Base-by-base conservation (phyloP, 2,113 vertebrate genomes). In the Xenopus borealis region DNA sequence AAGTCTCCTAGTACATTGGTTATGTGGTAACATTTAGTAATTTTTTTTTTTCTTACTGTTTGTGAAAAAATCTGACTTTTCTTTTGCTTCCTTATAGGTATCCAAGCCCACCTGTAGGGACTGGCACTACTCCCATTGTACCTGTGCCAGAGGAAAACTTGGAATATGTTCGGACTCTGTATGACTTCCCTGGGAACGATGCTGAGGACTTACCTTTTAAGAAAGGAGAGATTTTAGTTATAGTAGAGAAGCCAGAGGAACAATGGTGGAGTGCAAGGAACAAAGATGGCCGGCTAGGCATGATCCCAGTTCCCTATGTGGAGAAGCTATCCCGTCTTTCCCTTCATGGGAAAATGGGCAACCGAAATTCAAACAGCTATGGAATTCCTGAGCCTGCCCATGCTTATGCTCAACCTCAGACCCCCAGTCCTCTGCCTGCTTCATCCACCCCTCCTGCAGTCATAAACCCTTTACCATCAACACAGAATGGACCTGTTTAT, bases 221-320 rank as follows among this genome's bases (percentile, higher is more conserved):
- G 84, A 98, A 95, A 81, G 95, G 98, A 0, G 98, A 99, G 86
- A 85, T 99, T 75, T 89, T 99, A 52, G 91, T 93, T 17, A 98
- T 99, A 75, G 81, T 99, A 53, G 98, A 98, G 82, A 99, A 99
- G 83, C 96, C 98, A 0, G 97, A 99, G 88, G 98, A 99, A 88
- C 98, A 99, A 86, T 99, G 98, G 98, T 99, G 98, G 98, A 99
- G 97, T 1, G 98, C 98, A 85, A 94, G 96, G 75, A 99, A 92
- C 85, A 99, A 96, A 86, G 96, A 98, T 10, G 97, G 97, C 71
- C 93, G 94, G 3, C 80, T 92, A 18, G 97, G 97, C 6, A 99
- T 99, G 97, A 98, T 99, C 81, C 97, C 97, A 2, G 97, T 99
- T 71, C 96, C 97, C 78, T 99, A 99, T 0, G 96, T 99, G 65